A percentile compares a stretch with the other conserved stretches of the same genome.
phyloP scores from a whole-genome alignment of 2,113 vertebrate genomes.

The Ciconia maguari region DNA sequence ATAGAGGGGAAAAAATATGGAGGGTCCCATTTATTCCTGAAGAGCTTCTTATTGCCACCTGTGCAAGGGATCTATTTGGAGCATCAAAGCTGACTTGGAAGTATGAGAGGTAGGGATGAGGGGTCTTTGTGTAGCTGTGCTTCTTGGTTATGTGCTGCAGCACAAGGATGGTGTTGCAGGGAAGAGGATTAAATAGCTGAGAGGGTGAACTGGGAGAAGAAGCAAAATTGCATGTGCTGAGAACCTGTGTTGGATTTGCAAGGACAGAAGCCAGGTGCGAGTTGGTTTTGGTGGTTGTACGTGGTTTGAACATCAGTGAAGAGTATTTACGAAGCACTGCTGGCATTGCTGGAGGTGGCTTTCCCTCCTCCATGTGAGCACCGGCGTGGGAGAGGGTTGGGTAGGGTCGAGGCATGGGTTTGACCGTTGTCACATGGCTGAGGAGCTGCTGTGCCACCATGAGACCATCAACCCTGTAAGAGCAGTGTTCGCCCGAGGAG shows the following conservation, averaged over 20 bases:
- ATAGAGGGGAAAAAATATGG: not conserved
- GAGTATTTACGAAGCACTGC: not conserved
- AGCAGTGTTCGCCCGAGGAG: rapidly evolving
- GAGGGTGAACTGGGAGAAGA: not conserved
- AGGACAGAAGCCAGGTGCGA: not conserved
- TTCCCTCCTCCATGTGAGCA: not conserved
- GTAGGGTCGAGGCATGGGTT: not conserved
- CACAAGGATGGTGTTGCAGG: not conserved
- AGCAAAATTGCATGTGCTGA: not conserved
- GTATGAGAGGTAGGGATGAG: not conserved
- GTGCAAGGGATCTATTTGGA: rapidly evolving
- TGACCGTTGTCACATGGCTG: not conserved
- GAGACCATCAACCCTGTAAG: not conserved
- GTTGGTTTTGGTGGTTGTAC: rapidly evolving
- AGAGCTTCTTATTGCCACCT: not conserved
- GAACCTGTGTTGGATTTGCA: not conserved
- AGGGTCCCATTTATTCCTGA: not conserved
- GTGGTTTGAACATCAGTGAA: not conserved
- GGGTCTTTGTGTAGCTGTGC: not conserved
- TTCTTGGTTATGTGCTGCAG: not conserved
- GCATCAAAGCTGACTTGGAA: not conserved
- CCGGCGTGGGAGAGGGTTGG: not conserved
- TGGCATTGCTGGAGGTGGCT: not conserved
- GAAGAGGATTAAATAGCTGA: not conserved
- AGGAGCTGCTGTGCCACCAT: not conserved